Percentiles rank a stretch among this genome's conserved stretches.
These are phyloP conservation scores for Dugesia japonica DNA, from an alignment of 2,888 invertebrate genomes.

Conservation along the genomic window DNA sequence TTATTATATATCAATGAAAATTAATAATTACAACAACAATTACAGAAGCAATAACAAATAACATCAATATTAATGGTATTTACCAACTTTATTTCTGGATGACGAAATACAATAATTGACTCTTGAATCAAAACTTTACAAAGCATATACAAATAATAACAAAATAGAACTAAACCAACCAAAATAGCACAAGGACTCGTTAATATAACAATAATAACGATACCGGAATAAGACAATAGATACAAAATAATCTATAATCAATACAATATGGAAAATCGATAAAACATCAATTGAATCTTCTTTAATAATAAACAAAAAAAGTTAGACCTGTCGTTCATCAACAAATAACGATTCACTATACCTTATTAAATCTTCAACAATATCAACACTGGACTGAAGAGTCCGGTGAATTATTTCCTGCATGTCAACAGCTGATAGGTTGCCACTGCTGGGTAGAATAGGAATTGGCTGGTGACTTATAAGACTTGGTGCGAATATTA, in stretches of 20 bases:
- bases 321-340: not conserved
- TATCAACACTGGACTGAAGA: slow-evolving; percentile 3
- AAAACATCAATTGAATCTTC: not conserved
- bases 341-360: not conserved
- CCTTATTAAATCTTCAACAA: not conserved
- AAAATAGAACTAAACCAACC: slow-evolving; percentile 13
- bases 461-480: not conserved
- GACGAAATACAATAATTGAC: slow-evolving; percentile 20
- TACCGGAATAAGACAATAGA: slow-evolving; percentile 11
- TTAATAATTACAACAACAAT: not conserved
- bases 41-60: not conserved
- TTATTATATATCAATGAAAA: too few relatives aligned
- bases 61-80: too few relatives aligned
- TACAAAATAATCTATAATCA: slow-evolving; percentile 20
- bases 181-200: slow-evolving; percentile 20
- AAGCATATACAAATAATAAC: slow-evolving; percentile 20
- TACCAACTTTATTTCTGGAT: not conserved
- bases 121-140: slow-evolving; percentile 14
- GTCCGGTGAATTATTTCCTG: not conserved
- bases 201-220: slow-evolving; percentile 5
- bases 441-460: not conserved
- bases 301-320: not conserved
- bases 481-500: slow-evolving; percentile 4
- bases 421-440: not conserved
- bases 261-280: not conserved